Evolutionary conservation across 2,113 vertebrate species (phyloP), one percentile per base, ranked within the genome.

Genomic region (Hucho hucho): DNA sequence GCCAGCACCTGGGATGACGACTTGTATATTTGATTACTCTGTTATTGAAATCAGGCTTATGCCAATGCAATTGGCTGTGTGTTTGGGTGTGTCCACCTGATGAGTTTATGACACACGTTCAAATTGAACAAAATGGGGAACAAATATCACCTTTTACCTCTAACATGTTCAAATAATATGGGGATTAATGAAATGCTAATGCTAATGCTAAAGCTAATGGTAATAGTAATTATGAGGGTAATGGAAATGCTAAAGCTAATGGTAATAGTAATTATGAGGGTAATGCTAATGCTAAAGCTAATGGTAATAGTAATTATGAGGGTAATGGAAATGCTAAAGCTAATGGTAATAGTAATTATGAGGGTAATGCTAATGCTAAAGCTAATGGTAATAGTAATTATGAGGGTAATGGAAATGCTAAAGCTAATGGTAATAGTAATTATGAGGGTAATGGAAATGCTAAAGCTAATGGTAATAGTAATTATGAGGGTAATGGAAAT

Each of bases 1-100:
- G 16, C 25, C 68, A 59, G 63, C 25, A 76, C 18, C 58, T 65
- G n/a, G 61, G 64, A 67, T 59, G 63, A 66, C 73, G n/a, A 49
- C 32, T 20, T 3, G 25, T 53, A 53, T 66, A 58, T 64, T 53
- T 59, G 56, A 77, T 73, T 4, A 5, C 65, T 47, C 7, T 65
- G 58, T 77, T 43, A 68, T 70, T 75, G 49, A 67, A 76, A 78
- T 80, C 29, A 64, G 59, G 76, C 13, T 47, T 47, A 80, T 72
- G 81, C 6, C 47, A 84, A 69, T 47, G 43, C 26, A 72, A 12
- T 63, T 46, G 29, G 64, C 64, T 43, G 67, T 79, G 64, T 73
- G 67, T 76, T 32, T 74, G 69, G 69, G 47, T 71, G 56, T 70
- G 75, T 81, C 58, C 20, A 11, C 61, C 9, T 64, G 61, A n/a